These are phyloP conservation scores for Psilopsiagon aymara DNA, from an alignment of 2,113 vertebrate genomes.

Conservation along the genomic window DNA sequence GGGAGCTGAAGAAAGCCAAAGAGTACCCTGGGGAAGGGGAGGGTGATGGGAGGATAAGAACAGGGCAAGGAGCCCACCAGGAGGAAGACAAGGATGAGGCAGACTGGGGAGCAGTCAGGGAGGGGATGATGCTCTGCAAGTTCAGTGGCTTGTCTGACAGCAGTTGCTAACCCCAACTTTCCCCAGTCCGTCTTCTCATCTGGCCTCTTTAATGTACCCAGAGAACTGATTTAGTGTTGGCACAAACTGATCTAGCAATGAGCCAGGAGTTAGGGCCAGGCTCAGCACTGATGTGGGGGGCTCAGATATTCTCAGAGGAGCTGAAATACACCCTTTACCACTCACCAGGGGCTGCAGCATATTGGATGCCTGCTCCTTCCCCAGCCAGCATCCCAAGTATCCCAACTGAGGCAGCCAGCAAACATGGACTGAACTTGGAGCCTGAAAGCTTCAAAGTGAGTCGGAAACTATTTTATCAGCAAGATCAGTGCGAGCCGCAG, in stretches of 20 bases:
- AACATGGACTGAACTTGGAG: slow-evolving; percentile 1
- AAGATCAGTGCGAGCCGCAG: slow-evolving; percentile 32
- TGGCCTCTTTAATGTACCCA: not conserved
- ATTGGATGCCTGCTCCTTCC: not conserved
- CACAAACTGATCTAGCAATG: fast-evolving
- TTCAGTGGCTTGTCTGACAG: not conserved
- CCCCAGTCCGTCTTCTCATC: not conserved
- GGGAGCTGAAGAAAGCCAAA: slow-evolving; percentile 5
- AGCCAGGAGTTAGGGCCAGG: not conserved
- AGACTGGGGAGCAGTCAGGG: not conserved
- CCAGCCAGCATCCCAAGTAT: slow-evolving; percentile 3
- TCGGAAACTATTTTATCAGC: slow-evolving; percentile 65
- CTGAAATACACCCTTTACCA: not conserved
- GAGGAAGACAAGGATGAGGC: not conserved
- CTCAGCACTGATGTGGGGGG: not conserved
- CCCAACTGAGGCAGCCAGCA: not conserved
- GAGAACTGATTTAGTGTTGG: not conserved
- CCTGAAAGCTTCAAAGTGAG: slow-evolving; percentile 50
- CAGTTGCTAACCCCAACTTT: not conserved
- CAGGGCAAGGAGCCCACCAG: not conserved
- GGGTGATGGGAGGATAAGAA: not conserved
- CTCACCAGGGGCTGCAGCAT: not conserved
- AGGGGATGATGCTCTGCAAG: not conserved
- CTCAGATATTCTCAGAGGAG: not conserved
- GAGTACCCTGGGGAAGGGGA: not conserved